Evolutionary conservation across 2,888 invertebrate genomes (phyloP), one percentile per base, ranked within the genome.

Genomic region (Crematogaster levior): DNA sequence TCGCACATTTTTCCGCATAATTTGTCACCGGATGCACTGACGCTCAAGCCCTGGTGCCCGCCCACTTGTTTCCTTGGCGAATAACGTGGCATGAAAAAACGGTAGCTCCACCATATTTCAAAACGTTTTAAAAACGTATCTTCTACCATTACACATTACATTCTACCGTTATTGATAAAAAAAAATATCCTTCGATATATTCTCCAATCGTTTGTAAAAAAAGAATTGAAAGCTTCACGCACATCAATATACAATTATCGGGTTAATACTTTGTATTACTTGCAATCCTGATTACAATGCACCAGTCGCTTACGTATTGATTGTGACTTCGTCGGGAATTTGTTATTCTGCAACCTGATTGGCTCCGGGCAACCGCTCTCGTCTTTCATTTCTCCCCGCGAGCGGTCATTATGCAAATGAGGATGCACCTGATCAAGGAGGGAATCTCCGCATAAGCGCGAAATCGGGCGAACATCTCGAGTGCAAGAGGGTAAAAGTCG

Each of bases 1-100:
- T 90, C 90, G 89, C 89, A 84, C 90, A 86, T 83, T 87, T 88
- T 92, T 92, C 92, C 92, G 89, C 92, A 91, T 91, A 92, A 92
- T 92, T 92, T 91, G 92, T 92, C 91, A 89, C 88, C 90, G 85
- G 86, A 88, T 84, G 88, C 85, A 74, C 88, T 84, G 81, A 72
- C 81, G 61, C 51, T 68, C 63, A 40, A 63, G 30, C 56, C 60
- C 12, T n/a, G 66, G 65, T 34, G 10, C 34, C 68, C 81, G 58
- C 83, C 82, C 37, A 51, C 74, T 53, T 65, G 48, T 58, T 73
- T 70, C 66, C 43, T 53, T 34, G 37, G 65, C 61, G 66, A 53
- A 53, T 82, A 83, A 77, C 63, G 56, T 81, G 81, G 68, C 37
- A 48, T 61, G 65, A 37, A 79, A 84, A 84, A 86, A 83, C 73